phyloP scores from a whole-genome alignment of 2,888 invertebrate species.

The Drosophila nigricruria region DNA sequence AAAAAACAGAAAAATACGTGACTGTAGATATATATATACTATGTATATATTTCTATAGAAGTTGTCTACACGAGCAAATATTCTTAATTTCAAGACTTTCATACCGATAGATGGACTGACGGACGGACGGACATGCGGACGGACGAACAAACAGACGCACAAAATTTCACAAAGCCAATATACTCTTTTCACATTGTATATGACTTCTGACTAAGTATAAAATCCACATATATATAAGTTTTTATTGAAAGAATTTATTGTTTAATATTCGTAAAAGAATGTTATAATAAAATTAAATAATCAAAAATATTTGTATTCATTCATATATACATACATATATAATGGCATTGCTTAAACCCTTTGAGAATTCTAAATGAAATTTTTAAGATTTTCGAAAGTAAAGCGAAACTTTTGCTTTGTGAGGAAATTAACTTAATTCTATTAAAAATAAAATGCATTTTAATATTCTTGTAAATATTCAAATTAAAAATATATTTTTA shows the following conservation, averaged over 20 bases:
- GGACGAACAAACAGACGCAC: too few species aligned
- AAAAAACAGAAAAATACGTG: too few species aligned
- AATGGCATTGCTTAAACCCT: not conserved
- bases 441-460: not conserved
- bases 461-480: not conserved
- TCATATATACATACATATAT: not conserved
- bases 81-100: too few species aligned
- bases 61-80: too few species aligned
- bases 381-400: not conserved
- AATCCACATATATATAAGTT: not conserved
- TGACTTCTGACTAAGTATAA: too few species aligned
- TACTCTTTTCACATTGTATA: too few species aligned
- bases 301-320: not conserved
- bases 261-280: not conserved
- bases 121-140: too few species aligned
- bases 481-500: constrained; percentile 7
- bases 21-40: too few species aligned
- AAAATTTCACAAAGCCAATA: too few species aligned
- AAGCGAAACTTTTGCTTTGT: not conserved
- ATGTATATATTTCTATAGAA: too few species aligned
- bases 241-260: not conserved
- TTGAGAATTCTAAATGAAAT: not conserved
- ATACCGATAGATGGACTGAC: too few species aligned
- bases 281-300: not conserved
- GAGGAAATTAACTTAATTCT: not conserved